Conservation (phyloP, 2,888 invertebrate genomes). For the Leptinotarsa haldemani region DNA sequence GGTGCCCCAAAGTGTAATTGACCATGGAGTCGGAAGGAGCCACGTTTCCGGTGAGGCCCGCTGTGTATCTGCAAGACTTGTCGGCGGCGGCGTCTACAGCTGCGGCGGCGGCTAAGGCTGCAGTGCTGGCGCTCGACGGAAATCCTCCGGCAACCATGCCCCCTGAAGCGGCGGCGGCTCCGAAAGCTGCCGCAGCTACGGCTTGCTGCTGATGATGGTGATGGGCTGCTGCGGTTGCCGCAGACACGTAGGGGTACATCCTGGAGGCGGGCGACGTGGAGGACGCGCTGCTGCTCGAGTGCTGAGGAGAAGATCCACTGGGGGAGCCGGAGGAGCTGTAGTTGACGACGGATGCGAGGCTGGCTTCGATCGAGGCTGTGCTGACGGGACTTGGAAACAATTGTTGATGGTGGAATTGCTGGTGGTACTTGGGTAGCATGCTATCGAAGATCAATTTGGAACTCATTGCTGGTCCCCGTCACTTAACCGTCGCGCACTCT, state of each 20-base stretch:
- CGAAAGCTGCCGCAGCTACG: constrained; percentile 73
- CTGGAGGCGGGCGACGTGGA: constrained; percentile 76
- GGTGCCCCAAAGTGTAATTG: constrained; percentile 83
- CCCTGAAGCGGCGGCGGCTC: constrained; percentile 76
- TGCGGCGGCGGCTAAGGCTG: constrained; percentile 73
- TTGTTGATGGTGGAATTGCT: constrained; percentile 80
- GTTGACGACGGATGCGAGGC: constrained; percentile 76
- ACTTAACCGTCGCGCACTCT: constrained; percentile 63
- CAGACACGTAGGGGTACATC: constrained; percentile 94
- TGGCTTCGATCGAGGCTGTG: constrained; percentile 77
- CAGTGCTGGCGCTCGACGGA: constrained; percentile 68
- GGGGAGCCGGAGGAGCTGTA: constrained; percentile 72
- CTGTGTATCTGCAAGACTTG: constrained; percentile 85
- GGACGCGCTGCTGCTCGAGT: constrained; percentile 70
- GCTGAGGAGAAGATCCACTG: constrained; percentile 78
- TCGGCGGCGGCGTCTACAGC: constrained; percentile 78
- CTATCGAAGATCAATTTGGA: constrained; percentile 98
- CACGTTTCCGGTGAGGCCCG: constrained; percentile 72
- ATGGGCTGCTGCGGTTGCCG: constrained; percentile 71
- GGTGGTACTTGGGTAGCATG: constrained; percentile 94
- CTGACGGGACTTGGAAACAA: constrained; percentile 70
- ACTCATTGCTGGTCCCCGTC: constrained; percentile 79
- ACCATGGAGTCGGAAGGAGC: constrained; percentile 82
- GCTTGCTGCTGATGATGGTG: constrained; percentile 79
- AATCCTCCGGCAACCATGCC: constrained; percentile 74